Evolutionary conservation across 2,888 invertebrate genomes (phyloP).

Genomic region (Schizotus pectinicornis): DNA sequence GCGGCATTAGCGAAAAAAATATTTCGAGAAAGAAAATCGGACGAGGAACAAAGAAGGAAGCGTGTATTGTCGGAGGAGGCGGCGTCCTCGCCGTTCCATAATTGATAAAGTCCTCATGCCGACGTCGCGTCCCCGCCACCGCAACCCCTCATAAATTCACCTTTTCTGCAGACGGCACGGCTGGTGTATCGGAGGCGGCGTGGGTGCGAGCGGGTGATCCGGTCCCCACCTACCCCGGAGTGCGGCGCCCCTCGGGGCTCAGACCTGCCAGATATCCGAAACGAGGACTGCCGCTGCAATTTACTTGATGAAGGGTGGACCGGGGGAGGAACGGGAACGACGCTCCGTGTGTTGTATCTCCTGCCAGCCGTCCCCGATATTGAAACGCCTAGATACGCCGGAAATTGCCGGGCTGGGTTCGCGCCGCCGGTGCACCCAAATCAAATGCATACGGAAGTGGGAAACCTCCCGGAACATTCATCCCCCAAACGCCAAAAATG

Average conservation of each 20-base stretch:
- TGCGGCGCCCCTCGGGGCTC: slow-evolving; percentile 51
- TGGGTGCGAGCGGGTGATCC: slow-evolving; percentile 12
- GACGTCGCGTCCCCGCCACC: slow-evolving; percentile 7
- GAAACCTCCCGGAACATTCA: no score
- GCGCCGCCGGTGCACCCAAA: no score
- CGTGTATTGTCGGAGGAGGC: no score
- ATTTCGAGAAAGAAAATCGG: background rate
- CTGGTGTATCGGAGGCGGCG: slow-evolving; percentile 23
- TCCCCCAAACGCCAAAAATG: no score
- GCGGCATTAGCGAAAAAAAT: background rate
- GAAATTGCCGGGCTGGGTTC: slow-evolving; percentile 14
- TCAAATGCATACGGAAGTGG: no score
- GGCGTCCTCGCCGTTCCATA: slow-evolving; percentile 1
- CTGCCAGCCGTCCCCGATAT: slow-evolving; percentile 27
- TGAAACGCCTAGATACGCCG: slow-evolving; percentile 29
- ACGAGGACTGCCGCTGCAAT: slow-evolving; percentile 57
- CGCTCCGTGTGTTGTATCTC: slow-evolving; percentile 14
- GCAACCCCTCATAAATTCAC: slow-evolving; percentile 25
- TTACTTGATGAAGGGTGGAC: slow-evolving; percentile 59
- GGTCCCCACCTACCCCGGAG: slow-evolving; percentile 14
- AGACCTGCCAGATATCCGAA: slow-evolving; percentile 57
- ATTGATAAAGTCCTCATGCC: slow-evolving; percentile 18
- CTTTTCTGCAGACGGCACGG: slow-evolving; percentile 22
- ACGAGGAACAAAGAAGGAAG: no score
- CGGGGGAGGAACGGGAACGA: slow-evolving; percentile 34